Base-by-base conservation (phyloP, 2,888 invertebrate genomes). In the Ichneumoninae sp. region DNA sequence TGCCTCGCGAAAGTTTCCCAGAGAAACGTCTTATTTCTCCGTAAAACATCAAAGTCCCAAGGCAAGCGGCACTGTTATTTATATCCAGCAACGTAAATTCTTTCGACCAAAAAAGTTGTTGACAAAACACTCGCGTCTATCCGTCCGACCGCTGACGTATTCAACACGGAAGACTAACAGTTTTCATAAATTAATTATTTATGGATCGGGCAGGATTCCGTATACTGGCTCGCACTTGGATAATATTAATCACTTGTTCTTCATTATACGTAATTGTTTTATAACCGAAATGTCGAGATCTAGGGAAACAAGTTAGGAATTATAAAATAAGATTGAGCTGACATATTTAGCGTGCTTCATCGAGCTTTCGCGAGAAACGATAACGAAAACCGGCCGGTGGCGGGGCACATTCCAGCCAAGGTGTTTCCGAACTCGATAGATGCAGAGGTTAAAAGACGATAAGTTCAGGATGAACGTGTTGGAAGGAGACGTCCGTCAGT, bases 1-100 rank as follows among this genome's bases (percentile, higher is more conserved):
- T 62, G 70, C 71, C 71, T 47, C 79, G 75, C 71, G 36, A 79
- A 72, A 88, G 84, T 77, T 66, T 87, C 80, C 80, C 82, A 77
- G 74, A 85, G 84, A 86, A 88, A 84, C 83, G 79, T 80, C 69
- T 70, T 83, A 70, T 80, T 84, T 82, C 79, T 82, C 74, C 86
- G 86, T 66, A 30, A 81, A 88, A 88, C 89, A 88, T 88, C 88
- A 88, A 89, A 89, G 50, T 77, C 33, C 66, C 68, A 44, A 75
- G 26, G 57, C 72, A 22, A 57, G 33, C n/a, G 22, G 33, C 65
- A 33, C 84, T 19, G 26, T 40, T 66, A 66, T 40, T 40, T 36
- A 66, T 16, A 30, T 44, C 71, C 62, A 52, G 22, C 62, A 30
- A 65, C 57, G 33, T 65, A 5, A 54, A 7, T 19, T 8, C 19